A percentile compares a stretch with the other conserved stretches of the same genome.
These are phyloP conservation scores for Arvicola amphibius DNA, from an alignment of 2,797 vertebrate genomes.

Conservation along the genomic window DNA sequence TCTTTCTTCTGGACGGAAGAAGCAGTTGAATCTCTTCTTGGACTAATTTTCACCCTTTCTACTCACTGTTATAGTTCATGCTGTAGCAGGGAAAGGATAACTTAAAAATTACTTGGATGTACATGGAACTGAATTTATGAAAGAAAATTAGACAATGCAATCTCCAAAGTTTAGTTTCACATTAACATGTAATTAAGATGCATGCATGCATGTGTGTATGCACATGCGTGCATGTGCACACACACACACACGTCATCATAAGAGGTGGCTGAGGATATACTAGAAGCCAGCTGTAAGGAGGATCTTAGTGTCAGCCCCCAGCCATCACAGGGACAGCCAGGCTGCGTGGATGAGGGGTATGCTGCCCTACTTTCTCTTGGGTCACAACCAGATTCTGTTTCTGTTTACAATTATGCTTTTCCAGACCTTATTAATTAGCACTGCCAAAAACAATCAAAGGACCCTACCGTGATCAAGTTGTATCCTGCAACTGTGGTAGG, in stretches of 20 bases:
- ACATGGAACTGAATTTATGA: slow-evolving; percentile 48
- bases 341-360: background rate
- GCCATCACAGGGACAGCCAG: background rate
- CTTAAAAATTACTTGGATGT: slow-evolving; percentile 46
- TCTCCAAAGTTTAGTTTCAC: slow-evolving; percentile 22
- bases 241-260: background rate
- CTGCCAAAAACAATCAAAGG: slow-evolving; percentile 37
- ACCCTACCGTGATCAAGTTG: slow-evolving; percentile 36
- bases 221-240: background rate
- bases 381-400: slow-evolving; percentile 17
- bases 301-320: background rate
- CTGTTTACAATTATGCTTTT: slow-evolving; percentile 54
- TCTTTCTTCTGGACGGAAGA: background rate
- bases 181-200: background rate
- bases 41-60: background rate
- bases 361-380: background rate
- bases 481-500: background rate
- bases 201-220: no score
- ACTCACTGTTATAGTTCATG: background rate
- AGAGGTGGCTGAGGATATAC: background rate
- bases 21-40: background rate
- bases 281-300: background rate
- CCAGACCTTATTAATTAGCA: slow-evolving; percentile 59
- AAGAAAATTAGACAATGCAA: slow-evolving; percentile 33
- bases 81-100: slow-evolving; percentile 31